phyloP scores from a whole-genome alignment of 2,888 invertebrate species.

The Spodoptera littoralis region DNA sequence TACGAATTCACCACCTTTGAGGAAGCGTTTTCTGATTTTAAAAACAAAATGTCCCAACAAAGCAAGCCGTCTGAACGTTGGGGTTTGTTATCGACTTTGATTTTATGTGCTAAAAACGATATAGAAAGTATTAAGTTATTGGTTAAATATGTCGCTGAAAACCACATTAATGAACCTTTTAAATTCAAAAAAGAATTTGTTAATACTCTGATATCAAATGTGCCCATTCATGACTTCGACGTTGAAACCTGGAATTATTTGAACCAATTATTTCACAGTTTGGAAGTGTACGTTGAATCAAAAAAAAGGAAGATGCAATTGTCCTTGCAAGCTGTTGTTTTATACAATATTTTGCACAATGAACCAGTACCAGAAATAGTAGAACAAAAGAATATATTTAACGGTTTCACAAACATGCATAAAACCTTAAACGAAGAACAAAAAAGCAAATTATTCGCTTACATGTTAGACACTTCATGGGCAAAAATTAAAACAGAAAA shows the following conservation, averaged over 20 bases:
- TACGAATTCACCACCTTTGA: conserved; percentile 71
- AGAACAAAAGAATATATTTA: conserved; percentile 69
- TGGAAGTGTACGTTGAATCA: conserved; percentile 66
- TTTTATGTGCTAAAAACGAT: conserved; percentile 64
- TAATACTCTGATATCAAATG: conserved; percentile 63
- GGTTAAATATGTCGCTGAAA: conserved; percentile 70
- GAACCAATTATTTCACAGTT: conserved; percentile 60
- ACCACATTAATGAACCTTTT: conserved; percentile 78
- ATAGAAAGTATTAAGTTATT: conserved; percentile 63
- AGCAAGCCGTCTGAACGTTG: conserved; percentile 67
- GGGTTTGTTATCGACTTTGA: conserved; percentile 66
- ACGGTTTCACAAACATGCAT: conserved; percentile 62
- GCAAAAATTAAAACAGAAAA: conserved; percentile 55
- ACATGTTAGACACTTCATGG: conserved; percentile 60
- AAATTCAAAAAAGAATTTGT: conserved; percentile 75
- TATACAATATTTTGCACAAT: conserved; percentile 68
- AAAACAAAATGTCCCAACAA: conserved; percentile 69
- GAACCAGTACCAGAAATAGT: conserved; percentile 69
- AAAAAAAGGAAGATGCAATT: conserved; percentile 66
- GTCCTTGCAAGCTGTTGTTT: conserved; percentile 68
- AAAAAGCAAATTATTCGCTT: conserved; percentile 68
- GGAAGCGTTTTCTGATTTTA: conserved; percentile 69
- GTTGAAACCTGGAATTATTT: conserved; percentile 70
- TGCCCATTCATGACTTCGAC: conserved; percentile 62
- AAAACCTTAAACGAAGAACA: conserved; percentile 64